Percentiles rank a stretch among this genome's conserved stretches.
Conservation (phyloP, 2,888 invertebrate species). For the Drosophila mercatorum region DNA sequence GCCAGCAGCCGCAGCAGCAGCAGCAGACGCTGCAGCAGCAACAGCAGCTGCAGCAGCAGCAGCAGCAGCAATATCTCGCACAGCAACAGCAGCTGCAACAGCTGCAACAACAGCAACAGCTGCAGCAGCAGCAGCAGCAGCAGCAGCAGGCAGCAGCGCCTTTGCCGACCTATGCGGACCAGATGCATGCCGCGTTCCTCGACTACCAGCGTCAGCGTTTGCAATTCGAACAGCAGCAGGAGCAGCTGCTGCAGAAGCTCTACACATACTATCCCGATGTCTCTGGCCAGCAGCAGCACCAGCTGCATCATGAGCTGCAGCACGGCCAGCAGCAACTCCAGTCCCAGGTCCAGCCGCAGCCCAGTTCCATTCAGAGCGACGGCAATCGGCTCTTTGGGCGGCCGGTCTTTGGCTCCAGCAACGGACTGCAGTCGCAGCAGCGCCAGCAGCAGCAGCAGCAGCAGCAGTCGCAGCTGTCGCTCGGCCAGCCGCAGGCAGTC, state of each 20-base stretch:
- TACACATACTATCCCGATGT: slow-evolving; percentile 68
- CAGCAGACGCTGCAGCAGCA: slow-evolving; percentile 22
- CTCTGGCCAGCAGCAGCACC: slow-evolving; percentile 44
- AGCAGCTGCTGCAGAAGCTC: slow-evolving; percentile 74
- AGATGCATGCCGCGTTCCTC: slow-evolving; percentile 74
- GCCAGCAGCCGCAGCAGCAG: slow-evolving; percentile 42
- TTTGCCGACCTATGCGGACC: slow-evolving; percentile 65
- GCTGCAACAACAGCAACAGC: slow-evolving; percentile 33
- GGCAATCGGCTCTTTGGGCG: slow-evolving; percentile 20
- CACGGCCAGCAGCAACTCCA: slow-evolving; percentile 4
- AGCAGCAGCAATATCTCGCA: slow-evolving; percentile 42
- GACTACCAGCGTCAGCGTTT: slow-evolving; percentile 76
- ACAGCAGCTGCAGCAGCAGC: slow-evolving; percentile 32
- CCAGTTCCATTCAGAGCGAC: slow-evolving; percentile 4
- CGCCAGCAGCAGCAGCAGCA: slow-evolving; percentile 4
- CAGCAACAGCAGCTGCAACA: slow-evolving; percentile 55
- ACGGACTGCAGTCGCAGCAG: slow-evolving; percentile 43
- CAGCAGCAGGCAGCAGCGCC: slow-evolving; percentile 35
- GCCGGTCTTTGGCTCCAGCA: slow-evolving; percentile 34
- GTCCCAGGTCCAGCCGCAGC: neutral
- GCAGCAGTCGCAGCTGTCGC: slow-evolving; percentile 13
- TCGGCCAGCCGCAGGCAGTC: slow-evolving; percentile 20
- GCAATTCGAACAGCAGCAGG: slow-evolving; percentile 74
- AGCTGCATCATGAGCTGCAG: slow-evolving; percentile 8
- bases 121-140: slow-evolving; percentile 46